A percentile compares a stretch with the other conserved stretches of the same genome.
Evolutionary conservation across 1,140 invertebrate species (phyloP).

Genomic region (Leptinotarsa texana): DNA sequence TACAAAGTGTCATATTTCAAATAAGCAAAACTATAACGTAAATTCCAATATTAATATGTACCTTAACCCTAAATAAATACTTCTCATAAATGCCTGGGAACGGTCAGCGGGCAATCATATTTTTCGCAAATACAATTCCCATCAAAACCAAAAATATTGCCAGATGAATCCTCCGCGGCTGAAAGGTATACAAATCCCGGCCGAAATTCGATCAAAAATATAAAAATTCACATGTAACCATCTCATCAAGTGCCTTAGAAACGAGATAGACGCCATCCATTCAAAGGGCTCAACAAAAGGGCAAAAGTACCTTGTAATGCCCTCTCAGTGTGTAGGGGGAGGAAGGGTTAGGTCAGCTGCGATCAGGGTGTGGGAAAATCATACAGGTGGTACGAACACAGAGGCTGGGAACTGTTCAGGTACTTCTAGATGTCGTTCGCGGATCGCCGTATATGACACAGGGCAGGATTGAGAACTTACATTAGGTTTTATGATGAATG

Average conservation of each 20-base stretch:
- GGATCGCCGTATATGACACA: background rate
- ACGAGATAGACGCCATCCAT: background rate
- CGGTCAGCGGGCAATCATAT: too few species aligned
- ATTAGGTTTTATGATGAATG: background rate
- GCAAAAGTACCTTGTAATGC: conserved; percentile 22
- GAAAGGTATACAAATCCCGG: background rate
- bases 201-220: background rate
- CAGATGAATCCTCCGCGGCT: background rate
- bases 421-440: background rate
- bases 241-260: conserved; percentile 14
- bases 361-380: conserved; percentile 7
- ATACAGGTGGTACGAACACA: background rate
- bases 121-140: too few species aligned
- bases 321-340: conserved; percentile 11
- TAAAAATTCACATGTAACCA: conserved; percentile 18
- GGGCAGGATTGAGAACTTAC: background rate
- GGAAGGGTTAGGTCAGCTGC: conserved; percentile 21
- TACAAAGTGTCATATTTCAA: too few species aligned
- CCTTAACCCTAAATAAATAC: too few species aligned
- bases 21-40: too few species aligned
- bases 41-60: too few species aligned
- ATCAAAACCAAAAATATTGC: background rate
- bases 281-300: conserved; percentile 17
- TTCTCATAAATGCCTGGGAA: too few species aligned
- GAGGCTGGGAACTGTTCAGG: conserved; percentile 4